Evolutionary conservation across 2,797 vertebrate species (phyloP), one percentile per base, ranked within the genome.

Genomic region (Cyprinodon diabolis): DNA sequence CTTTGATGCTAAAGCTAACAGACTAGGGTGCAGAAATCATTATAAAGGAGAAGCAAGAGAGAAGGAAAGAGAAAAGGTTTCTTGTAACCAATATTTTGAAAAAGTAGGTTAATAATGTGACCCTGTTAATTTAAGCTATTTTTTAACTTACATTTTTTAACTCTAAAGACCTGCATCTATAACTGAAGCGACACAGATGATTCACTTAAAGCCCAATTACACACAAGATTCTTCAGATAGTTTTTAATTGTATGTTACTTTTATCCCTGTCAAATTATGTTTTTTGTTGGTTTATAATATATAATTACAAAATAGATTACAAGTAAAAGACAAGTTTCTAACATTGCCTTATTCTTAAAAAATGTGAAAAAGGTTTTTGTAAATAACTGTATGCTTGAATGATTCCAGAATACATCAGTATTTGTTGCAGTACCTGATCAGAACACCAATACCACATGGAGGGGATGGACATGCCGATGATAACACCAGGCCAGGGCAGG

Each of bases 391-490:
- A 35, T 14, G 6, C 7, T 52, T 7, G 13, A 43, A 54, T 45
- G 52, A 4, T 11, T 76, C 23, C 9, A 6, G 19, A 2, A 52
- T 7, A 25, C 60, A 51, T 19, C n/a, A 13, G 23, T 37, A 51
- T 17, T 21, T 40, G 30, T 15, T n/a, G 1, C 3, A 4, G 0
- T 71, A 99, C 98, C 97, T 99, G 98, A 65, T 99, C 98, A 0
- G 98, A 98, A 77, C 98, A 99, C 98, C 98, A 99, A 92, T 99
- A 99, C 98, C 98, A 99, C 85, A 99, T 95, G 49, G 97, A 98
- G 0, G 97, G 97, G 66, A 98, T 74, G 69, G 97, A 96, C 98
- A 99, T 98, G 85, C 98, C 97, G 43, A 99, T 80, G 73, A 99
- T 51, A 25, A 97, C 91, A 0, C 97, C 98, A 0, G 98, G 98